These are phyloP conservation scores for Jacana jacana DNA, from an alignment of 2,113 vertebrate genomes.

Conservation along the genomic window DNA sequence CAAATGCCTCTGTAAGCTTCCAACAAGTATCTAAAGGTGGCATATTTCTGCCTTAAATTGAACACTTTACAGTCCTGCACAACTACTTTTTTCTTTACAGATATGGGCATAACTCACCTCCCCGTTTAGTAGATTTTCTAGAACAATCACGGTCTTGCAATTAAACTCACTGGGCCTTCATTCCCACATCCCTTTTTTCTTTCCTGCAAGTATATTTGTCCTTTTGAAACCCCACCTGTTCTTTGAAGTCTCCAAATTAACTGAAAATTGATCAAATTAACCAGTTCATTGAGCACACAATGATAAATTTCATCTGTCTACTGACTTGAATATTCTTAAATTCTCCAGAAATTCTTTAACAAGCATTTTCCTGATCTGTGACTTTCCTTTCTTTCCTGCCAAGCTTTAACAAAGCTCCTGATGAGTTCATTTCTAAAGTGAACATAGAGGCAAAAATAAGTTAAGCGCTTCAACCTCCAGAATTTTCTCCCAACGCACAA, in stretches of 20 bases:
- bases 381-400: background rate
- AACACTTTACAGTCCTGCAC: background rate
- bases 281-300: constrained; percentile 25
- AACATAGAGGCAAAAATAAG: background rate
- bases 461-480: background rate
- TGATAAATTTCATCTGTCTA: constrained; percentile 13
- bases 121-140: background rate
- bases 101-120: background rate
- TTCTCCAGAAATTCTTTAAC: constrained; percentile 22
- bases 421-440: background rate
- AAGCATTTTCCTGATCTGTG: constrained; percentile 5
- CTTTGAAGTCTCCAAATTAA: constrained; percentile 6
- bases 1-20: background rate
- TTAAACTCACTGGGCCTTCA: constrained; percentile 22
- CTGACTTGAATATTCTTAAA: constrained; percentile 24
- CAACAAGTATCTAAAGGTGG: background rate
- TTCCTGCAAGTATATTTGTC: constrained; percentile 5
- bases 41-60: background rate
- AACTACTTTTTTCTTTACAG: background rate
- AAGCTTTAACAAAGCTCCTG: background rate
- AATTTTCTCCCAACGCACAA: background rate
- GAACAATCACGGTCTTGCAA: constrained; percentile 7
- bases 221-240: constrained; percentile 38
- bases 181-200: background rate
- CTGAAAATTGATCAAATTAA: constrained; percentile 43